A percentile compares a stretch with the other conserved stretches of the same genome.
Conservation (phyloP, 1,140 invertebrate genomes). For the Pseudachorutes palmiensis region DNA sequence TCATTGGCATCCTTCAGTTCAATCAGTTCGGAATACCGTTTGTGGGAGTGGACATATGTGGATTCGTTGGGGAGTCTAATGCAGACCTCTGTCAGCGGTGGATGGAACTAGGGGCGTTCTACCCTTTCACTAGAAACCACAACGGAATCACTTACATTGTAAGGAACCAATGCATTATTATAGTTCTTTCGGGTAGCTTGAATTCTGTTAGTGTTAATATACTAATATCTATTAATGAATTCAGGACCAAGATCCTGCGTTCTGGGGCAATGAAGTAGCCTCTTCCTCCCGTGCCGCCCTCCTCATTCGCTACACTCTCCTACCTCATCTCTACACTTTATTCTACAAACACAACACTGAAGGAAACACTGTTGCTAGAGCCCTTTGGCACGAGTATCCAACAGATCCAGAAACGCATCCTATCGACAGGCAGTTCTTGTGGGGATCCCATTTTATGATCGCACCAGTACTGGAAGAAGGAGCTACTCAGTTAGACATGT, state of each 20-base stretch:
- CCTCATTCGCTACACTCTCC: slow-evolving; percentile 44
- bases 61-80: slow-evolving; percentile 45
- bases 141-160: no score
- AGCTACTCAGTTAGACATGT: slow-evolving; percentile 36
- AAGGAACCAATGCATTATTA: no score
- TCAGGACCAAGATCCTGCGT: no score
- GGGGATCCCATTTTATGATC: slow-evolving; percentile 36
- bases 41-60: slow-evolving; percentile 52
- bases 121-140: slow-evolving; percentile 43
- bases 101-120: slow-evolving; percentile 49
- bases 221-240: no score
- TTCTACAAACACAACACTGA: slow-evolving; percentile 41
- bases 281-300: slow-evolving; percentile 40
- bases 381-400: slow-evolving; percentile 38
- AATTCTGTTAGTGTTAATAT: no score
- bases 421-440: slow-evolving; percentile 27
- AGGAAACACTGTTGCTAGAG: slow-evolving; percentile 38
- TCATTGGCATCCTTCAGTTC: slow-evolving; percentile 43
- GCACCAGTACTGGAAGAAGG: slow-evolving; percentile 39
- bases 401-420: neutral
- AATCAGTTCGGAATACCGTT: slow-evolving; percentile 48
- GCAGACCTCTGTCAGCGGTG: slow-evolving; percentile 49
- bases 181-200: no score
- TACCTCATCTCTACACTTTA: slow-evolving; percentile 49
- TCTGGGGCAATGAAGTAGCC: slow-evolving; percentile 38